These are phyloP conservation scores for Imbricaverruca yamaguchii DNA, from an alignment of 2,888 invertebrate species.

Conservation along the genomic window DNA sequence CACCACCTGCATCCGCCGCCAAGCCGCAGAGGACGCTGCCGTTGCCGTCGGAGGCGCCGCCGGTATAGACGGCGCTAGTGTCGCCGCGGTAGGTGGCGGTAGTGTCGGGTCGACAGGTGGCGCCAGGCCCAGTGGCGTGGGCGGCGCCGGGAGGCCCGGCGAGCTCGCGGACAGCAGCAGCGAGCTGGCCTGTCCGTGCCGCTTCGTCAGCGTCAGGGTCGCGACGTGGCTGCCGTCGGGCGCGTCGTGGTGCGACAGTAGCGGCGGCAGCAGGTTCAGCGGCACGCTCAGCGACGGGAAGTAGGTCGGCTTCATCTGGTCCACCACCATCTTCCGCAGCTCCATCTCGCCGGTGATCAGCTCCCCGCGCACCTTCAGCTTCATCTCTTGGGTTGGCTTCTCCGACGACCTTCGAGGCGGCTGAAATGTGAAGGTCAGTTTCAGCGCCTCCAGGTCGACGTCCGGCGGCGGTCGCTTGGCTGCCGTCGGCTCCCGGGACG, in stretches of 20 bases:
- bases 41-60: neutral
- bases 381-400: neutral
- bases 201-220: neutral
- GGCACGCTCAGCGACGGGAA: neutral
- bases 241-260: neutral
- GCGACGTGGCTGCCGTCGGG: neutral
- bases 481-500: neutral
- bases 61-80: neutral
- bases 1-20: neutral
- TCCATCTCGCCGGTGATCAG: slow-evolving; percentile 14
- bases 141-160: neutral
- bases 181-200: neutral
- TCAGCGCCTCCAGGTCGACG: neutral
- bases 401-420: neutral
- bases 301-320: slow-evolving; percentile 7
- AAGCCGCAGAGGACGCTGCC: neutral
- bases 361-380: neutral
- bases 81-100: neutral
- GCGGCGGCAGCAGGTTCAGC: slow-evolving; percentile 15
- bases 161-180: neutral
- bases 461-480: neutral
- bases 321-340: slow-evolving; percentile 10
- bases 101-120: neutral
- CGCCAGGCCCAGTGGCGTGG: neutral
- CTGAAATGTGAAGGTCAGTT: neutral